These are phyloP conservation scores for Edolisoma coerulescens DNA, from an alignment of 2,113 vertebrate genomes.

Conservation along the genomic window DNA sequence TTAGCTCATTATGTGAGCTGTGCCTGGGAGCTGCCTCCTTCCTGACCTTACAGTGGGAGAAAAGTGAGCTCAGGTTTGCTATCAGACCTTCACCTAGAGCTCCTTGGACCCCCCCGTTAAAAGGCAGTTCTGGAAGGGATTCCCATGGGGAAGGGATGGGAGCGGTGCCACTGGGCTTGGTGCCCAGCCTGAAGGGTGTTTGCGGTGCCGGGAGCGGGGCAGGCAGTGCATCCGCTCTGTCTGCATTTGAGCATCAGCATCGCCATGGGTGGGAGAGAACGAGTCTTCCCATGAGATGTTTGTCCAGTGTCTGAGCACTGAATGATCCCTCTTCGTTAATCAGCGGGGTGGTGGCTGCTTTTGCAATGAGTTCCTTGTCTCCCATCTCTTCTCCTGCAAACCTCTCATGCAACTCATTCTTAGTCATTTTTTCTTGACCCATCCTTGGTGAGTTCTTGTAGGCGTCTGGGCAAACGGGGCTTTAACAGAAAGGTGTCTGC, in stretches of 20 bases:
- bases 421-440: neutral
- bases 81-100: neutral
- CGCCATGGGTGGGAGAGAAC: neutral
- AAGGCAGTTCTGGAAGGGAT: neutral
- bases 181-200: neutral
- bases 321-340: neutral
- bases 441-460: neutral
- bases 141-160: neutral
- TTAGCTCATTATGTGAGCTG: neutral
- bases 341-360: neutral
- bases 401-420: neutral
- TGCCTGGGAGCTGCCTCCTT: neutral
- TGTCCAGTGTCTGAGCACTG: neutral
- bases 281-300: neutral
- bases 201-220: neutral
- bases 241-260: neutral
- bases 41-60: neutral
- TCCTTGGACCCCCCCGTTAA: neutral
- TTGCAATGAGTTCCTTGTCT: neutral
- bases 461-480: neutral
- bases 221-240: neutral
- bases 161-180: rapidly evolving
- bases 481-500: neutral
- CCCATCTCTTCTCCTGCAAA: neutral
- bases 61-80: neutral